Evolutionary conservation across 2,888 invertebrate species (phyloP).

Genomic region (Marronus borbonicus): DNA sequence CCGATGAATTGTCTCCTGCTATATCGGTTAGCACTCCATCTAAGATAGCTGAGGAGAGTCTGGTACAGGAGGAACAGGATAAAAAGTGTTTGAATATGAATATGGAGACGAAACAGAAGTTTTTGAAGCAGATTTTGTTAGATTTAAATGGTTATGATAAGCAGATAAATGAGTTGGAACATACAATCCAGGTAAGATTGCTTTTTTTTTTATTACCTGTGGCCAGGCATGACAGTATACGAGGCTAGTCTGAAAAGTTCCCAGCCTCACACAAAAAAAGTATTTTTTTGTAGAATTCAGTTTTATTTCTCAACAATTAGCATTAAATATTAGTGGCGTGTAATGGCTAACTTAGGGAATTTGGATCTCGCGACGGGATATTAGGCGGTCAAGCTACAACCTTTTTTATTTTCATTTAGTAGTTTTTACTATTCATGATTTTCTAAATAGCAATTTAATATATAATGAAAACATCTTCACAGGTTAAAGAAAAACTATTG

Average conservation of each 20-base stretch:
- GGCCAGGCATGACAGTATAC: too few relatives aligned
- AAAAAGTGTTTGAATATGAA: constrained; percentile 56
- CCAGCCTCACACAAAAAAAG: too few relatives aligned
- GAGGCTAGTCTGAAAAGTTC: too few relatives aligned
- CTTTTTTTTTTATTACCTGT: neutral
- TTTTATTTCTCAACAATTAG: too few relatives aligned
- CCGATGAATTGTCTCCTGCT: constrained; percentile 63
- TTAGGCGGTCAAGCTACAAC: too few relatives aligned
- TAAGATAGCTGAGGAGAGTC: constrained; percentile 53
- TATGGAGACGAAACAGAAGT: constrained; percentile 63
- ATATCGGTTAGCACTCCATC: constrained; percentile 56
- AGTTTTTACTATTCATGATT: neutral
- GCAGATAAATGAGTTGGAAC: constrained; percentile 65
- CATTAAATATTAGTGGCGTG: too few relatives aligned
- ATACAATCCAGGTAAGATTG: constrained; percentile 47
- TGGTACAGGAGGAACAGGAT: constrained; percentile 55
- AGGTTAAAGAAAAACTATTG: constrained; percentile 80
- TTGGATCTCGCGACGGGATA: too few relatives aligned
- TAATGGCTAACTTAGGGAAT: too few relatives aligned
- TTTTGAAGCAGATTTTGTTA: constrained; percentile 64
- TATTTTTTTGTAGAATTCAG: too few relatives aligned
- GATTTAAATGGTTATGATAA: constrained; percentile 61
- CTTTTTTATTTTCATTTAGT: too few relatives aligned
- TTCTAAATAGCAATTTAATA: neutral
- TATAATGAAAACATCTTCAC: neutral